Conservation (phyloP, 2,888 invertebrate genomes). For the Onchidella celtica region DNA sequence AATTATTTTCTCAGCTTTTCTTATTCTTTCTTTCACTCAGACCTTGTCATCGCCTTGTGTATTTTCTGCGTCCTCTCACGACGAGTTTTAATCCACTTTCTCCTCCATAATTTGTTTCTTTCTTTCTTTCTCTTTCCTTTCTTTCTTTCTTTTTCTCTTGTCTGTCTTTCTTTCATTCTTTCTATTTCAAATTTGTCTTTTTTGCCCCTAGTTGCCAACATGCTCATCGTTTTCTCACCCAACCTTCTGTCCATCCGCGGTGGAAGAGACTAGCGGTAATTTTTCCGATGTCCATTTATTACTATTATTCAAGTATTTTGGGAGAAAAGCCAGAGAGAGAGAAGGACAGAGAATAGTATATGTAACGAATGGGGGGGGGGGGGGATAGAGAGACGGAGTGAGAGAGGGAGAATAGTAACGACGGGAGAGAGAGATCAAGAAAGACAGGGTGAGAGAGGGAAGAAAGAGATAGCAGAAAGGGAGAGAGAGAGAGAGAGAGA, state of each 20-base stretch:
- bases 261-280: too few relatives aligned
- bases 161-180: neutral
- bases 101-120: neutral
- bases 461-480: neutral
- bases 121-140: neutral
- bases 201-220: too few relatives aligned
- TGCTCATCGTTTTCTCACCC: too few relatives aligned
- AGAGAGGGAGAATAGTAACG: neutral
- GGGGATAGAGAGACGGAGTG: slow-evolving; percentile 18
- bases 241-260: too few relatives aligned
- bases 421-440: neutral
- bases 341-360: neutral
- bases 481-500: neutral
- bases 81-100: neutral
- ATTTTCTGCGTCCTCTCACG: neutral
- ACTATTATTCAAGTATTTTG: too few relatives aligned
- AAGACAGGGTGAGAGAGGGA: neutral
- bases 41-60: too few relatives aligned
- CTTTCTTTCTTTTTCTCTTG: neutral
- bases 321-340: neutral
- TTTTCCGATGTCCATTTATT: too few relatives aligned
- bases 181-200: neutral
- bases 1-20: neutral
- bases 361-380: neutral
- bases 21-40: neutral